Conservation (phyloP, 2,888 invertebrate species). For the Uloborus plumipes region DNA sequence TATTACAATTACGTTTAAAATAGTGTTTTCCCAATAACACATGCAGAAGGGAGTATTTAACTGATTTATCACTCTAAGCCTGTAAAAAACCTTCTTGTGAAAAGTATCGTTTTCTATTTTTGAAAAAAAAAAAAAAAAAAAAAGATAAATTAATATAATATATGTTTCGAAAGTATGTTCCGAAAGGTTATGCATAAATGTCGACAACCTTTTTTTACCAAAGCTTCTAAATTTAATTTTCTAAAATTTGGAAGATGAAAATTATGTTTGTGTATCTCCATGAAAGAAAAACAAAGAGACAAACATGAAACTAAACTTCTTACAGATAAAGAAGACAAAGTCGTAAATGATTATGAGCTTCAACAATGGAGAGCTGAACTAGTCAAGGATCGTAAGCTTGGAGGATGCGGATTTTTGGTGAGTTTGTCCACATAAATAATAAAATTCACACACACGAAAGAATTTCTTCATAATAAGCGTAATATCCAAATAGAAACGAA, state of each 20-base stretch:
- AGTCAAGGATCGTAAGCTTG: slow-evolving; percentile 68
- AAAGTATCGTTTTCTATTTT: too few species aligned
- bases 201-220: slow-evolving; percentile 14
- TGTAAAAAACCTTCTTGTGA: too few species aligned
- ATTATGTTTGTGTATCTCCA: background rate
- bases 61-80: too few species aligned
- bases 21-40: too few species aligned
- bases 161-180: too few species aligned
- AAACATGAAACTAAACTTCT: background rate
- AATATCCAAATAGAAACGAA: background rate
- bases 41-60: too few species aligned
- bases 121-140: too few species aligned
- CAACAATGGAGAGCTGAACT: slow-evolving; percentile 71
- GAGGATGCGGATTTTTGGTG: slow-evolving; percentile 70
- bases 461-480: background rate
- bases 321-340: slow-evolving; percentile 70
- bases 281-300: too few species aligned
- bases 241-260: background rate
- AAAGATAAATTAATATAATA: too few species aligned
- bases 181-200: too few species aligned
- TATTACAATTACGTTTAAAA: too few species aligned
- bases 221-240: background rate
- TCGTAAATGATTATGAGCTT: slow-evolving; percentile 69
- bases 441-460: background rate
- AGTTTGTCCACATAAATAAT: slow-evolving; percentile 1